Evolutionary conservation across 1,140 invertebrate species (phyloP).

Genomic region (Diabrotica undecimpunctata): DNA sequence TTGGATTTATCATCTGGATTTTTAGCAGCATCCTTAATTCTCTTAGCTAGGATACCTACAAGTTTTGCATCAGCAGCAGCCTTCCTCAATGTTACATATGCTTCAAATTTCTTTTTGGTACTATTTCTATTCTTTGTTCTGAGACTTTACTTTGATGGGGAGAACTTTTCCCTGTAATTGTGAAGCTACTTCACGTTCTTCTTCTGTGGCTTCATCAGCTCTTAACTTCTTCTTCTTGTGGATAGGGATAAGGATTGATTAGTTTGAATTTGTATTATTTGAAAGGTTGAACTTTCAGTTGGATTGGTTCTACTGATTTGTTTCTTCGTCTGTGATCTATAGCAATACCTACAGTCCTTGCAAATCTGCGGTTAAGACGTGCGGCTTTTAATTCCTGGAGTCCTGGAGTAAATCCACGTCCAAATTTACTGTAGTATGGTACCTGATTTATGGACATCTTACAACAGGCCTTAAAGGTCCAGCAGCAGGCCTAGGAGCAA

Average conservation of each 20-base stretch:
- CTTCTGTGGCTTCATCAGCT: conserved; percentile 91
- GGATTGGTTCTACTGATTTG: conserved; percentile 90
- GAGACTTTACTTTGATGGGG: conserved; percentile 70
- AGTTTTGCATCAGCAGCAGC: conserved; percentile 85
- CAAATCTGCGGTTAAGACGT: conserved; percentile 78
- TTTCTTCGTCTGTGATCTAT: conserved; percentile 93
- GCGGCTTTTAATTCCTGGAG: conserved; percentile 91
- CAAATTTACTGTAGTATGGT: conserved; percentile 88
- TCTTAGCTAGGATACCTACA: conserved; percentile 90
- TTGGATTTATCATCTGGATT: conserved; percentile 72
- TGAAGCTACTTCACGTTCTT: conserved; percentile 88
- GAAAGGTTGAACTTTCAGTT: conserved; percentile 90
- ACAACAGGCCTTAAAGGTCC: conserved; percentile 87
- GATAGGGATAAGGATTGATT: conserved; percentile 95
- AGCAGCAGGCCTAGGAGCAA: conserved; percentile 88
- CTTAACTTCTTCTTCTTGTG: conserved; percentile 84
- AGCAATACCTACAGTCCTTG: conserved; percentile 85
- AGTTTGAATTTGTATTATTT: conserved; percentile 95
- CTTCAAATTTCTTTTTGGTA: conserved; percentile 86
- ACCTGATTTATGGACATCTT: conserved; percentile 88
- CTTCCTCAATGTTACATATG: conserved; percentile 72
- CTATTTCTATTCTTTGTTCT: conserved; percentile 75
- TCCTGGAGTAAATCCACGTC: conserved; percentile 96
- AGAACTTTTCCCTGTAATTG: conserved; percentile 82
- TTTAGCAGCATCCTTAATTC: conserved; percentile 90